A percentile compares a stretch with the other conserved stretches of the same genome.
Evolutionary conservation across 2,888 invertebrate species (phyloP).

Genomic region (Seira musarum): DNA sequence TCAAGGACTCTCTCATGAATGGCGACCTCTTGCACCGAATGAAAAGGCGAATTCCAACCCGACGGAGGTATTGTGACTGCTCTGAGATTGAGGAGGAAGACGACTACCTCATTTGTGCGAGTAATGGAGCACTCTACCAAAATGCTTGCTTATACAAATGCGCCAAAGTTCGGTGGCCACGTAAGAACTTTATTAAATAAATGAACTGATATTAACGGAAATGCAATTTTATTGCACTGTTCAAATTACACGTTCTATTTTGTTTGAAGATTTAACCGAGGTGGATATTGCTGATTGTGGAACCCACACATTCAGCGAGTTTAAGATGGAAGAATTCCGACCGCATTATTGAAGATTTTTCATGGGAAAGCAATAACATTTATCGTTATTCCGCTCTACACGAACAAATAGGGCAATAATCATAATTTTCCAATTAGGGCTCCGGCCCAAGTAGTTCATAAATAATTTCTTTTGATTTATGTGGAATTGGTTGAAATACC

Average conservation of each 20-base stretch:
- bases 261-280: slow-evolving; percentile 38
- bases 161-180: slow-evolving; percentile 55
- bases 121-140: slow-evolving; percentile 56
- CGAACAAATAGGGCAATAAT: no score
- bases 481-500: no score
- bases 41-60: slow-evolving; percentile 37
- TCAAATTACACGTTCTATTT: slow-evolving; percentile 22
- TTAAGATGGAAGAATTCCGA: slow-evolving; percentile 55
- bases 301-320: slow-evolving; percentile 59
- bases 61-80: slow-evolving; percentile 61
- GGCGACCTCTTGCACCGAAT: slow-evolving; percentile 58
- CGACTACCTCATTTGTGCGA: slow-evolving; percentile 58
- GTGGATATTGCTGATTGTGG: slow-evolving; percentile 56
- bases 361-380: slow-evolving; percentile 44
- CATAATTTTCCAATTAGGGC: slow-evolving; percentile 58
- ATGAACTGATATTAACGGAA: no score
- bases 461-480: no score
- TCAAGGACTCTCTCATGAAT: slow-evolving; percentile 55
- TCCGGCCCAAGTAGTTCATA: slow-evolving; percentile 24
- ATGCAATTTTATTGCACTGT: not conserved
- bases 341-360: slow-evolving; percentile 55
- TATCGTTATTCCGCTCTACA: no score
- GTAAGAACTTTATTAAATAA: slow-evolving; percentile 43
- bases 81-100: slow-evolving; percentile 43
- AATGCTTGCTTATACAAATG: slow-evolving; percentile 58